Evolutionary conservation across 2,113 vertebrate species (phyloP).

Genomic region (cattle (Bos taurus)): DNA sequence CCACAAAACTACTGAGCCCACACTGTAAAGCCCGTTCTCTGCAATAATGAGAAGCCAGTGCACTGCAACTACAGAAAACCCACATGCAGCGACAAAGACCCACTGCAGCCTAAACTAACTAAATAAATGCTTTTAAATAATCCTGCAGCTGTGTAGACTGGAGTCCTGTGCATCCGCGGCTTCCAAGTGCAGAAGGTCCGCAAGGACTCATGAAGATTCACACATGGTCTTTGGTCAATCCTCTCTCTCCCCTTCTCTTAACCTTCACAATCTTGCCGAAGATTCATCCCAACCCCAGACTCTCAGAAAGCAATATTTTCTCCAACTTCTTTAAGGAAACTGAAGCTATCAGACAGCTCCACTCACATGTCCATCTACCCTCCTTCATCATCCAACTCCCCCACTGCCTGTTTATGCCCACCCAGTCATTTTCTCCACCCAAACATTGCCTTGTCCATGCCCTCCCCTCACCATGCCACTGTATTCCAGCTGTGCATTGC

Average conservation of each 20-base stretch:
- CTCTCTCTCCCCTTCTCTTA: neutral
- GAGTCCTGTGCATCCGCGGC: accelerated
- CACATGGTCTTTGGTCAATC: neutral
- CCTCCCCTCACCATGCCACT: neutral
- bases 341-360: neutral
- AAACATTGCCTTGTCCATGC: neutral
- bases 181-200: neutral
- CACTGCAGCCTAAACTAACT: neutral
- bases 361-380: neutral
- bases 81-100: neutral
- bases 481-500: neutral
- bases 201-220: neutral
- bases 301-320: neutral
- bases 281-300: neutral
- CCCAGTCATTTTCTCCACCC: neutral
- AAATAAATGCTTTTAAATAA: neutral
- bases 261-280: neutral
- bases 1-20: neutral
- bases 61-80: neutral
- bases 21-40: neutral
- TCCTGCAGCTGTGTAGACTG: neutral
- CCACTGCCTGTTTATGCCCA: neutral
- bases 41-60: neutral
- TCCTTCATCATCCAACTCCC: neutral
- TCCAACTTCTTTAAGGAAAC: neutral